These are phyloP conservation scores for Chrysotoxum bicinctum DNA, from an alignment of 2,888 invertebrate species.

Conservation along the genomic window DNA sequence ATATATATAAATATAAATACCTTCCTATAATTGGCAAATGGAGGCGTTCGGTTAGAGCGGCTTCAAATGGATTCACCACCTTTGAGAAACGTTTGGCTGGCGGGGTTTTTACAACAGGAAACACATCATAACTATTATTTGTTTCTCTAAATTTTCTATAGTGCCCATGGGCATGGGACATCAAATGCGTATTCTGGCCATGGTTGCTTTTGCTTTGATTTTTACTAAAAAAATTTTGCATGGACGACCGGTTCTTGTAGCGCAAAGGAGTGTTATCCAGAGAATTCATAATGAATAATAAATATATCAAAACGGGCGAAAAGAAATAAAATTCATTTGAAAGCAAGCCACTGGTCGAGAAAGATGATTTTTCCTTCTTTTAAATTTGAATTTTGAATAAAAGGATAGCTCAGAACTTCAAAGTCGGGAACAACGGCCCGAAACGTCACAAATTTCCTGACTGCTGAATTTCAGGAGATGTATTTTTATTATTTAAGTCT, in stretches of 20 bases:
- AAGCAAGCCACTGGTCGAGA: not conserved
- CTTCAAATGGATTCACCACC: conserved; percentile 86
- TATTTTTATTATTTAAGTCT: not conserved
- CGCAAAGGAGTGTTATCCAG: conserved; percentile 46
- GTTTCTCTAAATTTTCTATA: conserved; percentile 40
- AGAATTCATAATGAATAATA: conserved; percentile 43
- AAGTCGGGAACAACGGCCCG: conserved; percentile 27
- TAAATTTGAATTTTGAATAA: conserved; percentile 14
- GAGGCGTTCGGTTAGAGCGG: conserved; percentile 83
- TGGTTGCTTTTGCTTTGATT: conserved; percentile 22
- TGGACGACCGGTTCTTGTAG: conserved; percentile 46
- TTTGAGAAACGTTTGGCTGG: conserved; percentile 83
- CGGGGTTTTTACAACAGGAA: conserved; percentile 81
- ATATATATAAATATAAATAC: conserved; percentile 81
- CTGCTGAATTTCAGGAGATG: not conserved
- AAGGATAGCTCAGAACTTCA: not conserved
- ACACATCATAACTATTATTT: conserved; percentile 73
- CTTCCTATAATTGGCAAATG: conserved; percentile 87
- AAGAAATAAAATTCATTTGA: not conserved
- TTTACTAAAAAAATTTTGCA: conserved; percentile 38
- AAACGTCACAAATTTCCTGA: conserved; percentile 22
- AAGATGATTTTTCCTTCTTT: not conserved
- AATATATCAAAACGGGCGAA: not conserved
- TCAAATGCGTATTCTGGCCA: not conserved
- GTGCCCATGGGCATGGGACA: not conserved